Percentiles rank a stretch among this genome's conserved stretches.
phyloP scores from a whole-genome alignment of 2,113 vertebrate species.

The Struthidea cinerea region DNA sequence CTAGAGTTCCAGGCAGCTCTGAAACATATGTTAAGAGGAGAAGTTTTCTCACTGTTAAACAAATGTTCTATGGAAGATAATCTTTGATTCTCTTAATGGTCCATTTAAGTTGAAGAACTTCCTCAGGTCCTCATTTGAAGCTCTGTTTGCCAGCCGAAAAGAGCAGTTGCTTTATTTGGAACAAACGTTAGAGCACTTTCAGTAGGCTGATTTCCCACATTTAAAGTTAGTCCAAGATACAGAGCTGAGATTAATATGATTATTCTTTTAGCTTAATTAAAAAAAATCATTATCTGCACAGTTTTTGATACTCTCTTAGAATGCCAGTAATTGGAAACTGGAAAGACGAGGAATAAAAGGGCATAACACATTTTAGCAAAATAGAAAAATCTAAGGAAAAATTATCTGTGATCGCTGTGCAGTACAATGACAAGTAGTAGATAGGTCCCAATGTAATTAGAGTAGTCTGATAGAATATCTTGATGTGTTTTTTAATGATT shows the following conservation, averaged over 20 bases:
- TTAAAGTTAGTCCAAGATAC: neutral
- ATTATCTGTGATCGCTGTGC: neutral
- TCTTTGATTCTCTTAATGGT: neutral
- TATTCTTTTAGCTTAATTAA: neutral
- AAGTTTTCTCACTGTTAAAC: neutral
- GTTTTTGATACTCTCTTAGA: neutral
- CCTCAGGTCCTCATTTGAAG: neutral
- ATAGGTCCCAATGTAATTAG: neutral
- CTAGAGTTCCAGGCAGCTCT: constrained; percentile 1
- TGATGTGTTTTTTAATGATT: neutral
- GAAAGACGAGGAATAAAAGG: neutral
- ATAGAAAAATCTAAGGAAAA: neutral
- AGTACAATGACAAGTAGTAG: neutral
- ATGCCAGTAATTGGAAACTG: neutral
- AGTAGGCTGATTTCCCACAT: neutral
- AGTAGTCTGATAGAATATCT: neutral
- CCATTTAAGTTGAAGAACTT: neutral
- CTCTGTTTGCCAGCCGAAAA: neutral
- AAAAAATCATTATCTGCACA: neutral
- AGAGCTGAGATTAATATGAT: neutral
- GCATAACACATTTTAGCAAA: neutral
- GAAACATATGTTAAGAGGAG: neutral
- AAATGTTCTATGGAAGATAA: neutral
- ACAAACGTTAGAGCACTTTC: neutral
- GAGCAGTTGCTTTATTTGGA: neutral